A percentile compares a stretch with the other conserved stretches of the same genome.
Evolutionary conservation across 2,888 invertebrate species (phyloP).

Genomic region (Himalopsyche anomala): DNA sequence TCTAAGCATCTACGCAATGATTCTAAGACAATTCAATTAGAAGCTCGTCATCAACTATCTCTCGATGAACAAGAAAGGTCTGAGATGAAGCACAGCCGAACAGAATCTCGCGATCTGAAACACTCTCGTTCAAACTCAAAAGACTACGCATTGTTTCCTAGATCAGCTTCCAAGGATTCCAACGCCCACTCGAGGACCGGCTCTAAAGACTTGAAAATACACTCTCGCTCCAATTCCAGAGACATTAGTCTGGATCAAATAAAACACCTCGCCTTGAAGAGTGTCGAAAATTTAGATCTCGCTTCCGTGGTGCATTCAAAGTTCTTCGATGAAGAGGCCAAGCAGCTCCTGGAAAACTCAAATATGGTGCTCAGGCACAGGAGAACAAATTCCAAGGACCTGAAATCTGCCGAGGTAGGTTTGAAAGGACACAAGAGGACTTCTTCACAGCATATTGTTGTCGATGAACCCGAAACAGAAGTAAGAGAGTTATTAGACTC

Average conservation of each 20-base stretch:
- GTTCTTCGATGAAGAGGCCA: slow-evolving; percentile 74
- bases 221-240: slow-evolving; percentile 77
- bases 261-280: slow-evolving; percentile 74
- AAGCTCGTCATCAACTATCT: slow-evolving; percentile 75
- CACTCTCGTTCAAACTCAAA: slow-evolving; percentile 69
- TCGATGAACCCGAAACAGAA: slow-evolving; percentile 70
- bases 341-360: slow-evolving; percentile 72
- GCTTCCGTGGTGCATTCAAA: slow-evolving; percentile 72
- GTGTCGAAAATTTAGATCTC: slow-evolving; percentile 74
- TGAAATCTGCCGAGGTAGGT: slow-evolving; percentile 68
- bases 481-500: slow-evolving; percentile 60
- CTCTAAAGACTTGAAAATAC: slow-evolving; percentile 70
- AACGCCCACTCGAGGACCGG: slow-evolving; percentile 69
- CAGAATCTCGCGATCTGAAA: slow-evolving; percentile 72
- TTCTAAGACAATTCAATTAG: slow-evolving; percentile 81
- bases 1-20: slow-evolving; percentile 79
- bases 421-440: slow-evolving; percentile 73
- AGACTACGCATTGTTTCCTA: slow-evolving; percentile 67
- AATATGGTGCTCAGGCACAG: slow-evolving; percentile 77
- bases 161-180: slow-evolving; percentile 67
- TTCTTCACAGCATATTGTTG: slow-evolving; percentile 74
- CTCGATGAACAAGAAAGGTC: slow-evolving; percentile 69
- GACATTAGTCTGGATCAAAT: slow-evolving; percentile 75
- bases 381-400: slow-evolving; percentile 79
- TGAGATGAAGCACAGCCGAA: slow-evolving; percentile 70